Conservation (phyloP, 2,113 vertebrate genomes). For the Microtus pennsylvanicus region DNA sequence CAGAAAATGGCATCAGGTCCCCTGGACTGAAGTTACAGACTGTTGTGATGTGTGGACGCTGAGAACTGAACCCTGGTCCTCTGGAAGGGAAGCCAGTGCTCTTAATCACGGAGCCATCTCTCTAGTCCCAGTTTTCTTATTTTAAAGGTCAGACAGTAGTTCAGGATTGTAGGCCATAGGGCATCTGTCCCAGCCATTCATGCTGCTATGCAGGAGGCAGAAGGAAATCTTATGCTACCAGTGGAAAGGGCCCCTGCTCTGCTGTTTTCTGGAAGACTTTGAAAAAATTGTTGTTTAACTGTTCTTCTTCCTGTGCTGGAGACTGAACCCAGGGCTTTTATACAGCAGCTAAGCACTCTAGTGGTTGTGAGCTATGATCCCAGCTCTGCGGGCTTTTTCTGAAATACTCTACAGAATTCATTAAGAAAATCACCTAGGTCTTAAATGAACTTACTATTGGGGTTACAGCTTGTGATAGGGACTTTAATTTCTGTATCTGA, state of each 20-base stretch:
- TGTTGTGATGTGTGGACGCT: neutral
- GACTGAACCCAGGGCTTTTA: neutral
- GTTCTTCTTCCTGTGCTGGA: neutral
- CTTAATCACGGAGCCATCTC: neutral
- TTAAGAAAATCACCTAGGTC: constrained; percentile 44
- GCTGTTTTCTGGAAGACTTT: neutral
- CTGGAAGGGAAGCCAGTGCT: neutral
- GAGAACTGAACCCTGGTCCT: neutral
- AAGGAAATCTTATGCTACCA: neutral
- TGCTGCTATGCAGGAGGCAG: neutral
- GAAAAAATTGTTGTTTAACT: neutral
- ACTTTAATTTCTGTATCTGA: neutral
- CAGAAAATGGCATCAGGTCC: neutral
- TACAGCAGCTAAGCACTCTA: neutral
- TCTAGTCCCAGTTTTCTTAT: neutral
- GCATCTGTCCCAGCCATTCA: neutral
- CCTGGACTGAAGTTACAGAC: neutral
- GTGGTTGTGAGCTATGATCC: neutral
- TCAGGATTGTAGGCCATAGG: neutral
- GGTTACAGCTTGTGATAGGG: neutral
- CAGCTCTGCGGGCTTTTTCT: neutral
- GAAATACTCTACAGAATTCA: constrained; percentile 24
- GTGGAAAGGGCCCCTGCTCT: neutral
- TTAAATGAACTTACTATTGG: neutral
- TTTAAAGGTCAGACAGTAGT: neutral